phyloP scores from a whole-genome alignment of 2,888 invertebrate species.

The Catocala fraxini region DNA sequence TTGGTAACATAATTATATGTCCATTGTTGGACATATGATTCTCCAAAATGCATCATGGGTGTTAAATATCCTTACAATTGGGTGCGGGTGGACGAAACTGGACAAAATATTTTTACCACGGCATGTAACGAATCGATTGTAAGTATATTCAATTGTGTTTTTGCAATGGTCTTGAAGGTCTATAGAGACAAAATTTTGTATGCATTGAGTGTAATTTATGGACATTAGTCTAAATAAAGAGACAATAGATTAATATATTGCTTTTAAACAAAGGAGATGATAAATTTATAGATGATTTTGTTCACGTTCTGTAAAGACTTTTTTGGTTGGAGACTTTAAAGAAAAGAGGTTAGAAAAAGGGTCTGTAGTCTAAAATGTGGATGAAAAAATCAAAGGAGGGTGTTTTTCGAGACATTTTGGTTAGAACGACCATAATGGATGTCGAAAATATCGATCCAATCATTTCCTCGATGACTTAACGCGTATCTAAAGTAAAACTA shows the following conservation, averaged over 20 bases:
- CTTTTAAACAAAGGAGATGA: conserved; percentile 8
- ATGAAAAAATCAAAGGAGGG: too few relatives aligned
- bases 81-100: conserved; percentile 66
- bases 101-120: conserved; percentile 84
- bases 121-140: conserved; percentile 77
- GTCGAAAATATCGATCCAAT: too few relatives aligned
- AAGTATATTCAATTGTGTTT: conserved; percentile 47
- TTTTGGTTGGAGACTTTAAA: too few relatives aligned
- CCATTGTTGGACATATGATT: conserved; percentile 72
- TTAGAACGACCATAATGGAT: too few relatives aligned
- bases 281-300: conserved; percentile 30
- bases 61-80: conserved; percentile 67
- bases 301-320: background rate
- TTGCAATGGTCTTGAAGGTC: conserved; percentile 22
- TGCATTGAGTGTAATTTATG: conserved; percentile 37
- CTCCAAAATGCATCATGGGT: conserved; percentile 76
- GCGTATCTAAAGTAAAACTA: too few relatives aligned
- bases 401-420: too few relatives aligned
- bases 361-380: too few relatives aligned
- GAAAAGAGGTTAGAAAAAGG: too few relatives aligned
- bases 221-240: conserved; percentile 33
- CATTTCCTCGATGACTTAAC: too few relatives aligned
- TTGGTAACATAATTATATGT: conserved; percentile 80
- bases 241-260: conserved; percentile 22
- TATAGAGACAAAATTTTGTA: conserved; percentile 9